phyloP scores from a whole-genome alignment of 1,140 invertebrate genomes.

The Marisa cornuarietis region DNA sequence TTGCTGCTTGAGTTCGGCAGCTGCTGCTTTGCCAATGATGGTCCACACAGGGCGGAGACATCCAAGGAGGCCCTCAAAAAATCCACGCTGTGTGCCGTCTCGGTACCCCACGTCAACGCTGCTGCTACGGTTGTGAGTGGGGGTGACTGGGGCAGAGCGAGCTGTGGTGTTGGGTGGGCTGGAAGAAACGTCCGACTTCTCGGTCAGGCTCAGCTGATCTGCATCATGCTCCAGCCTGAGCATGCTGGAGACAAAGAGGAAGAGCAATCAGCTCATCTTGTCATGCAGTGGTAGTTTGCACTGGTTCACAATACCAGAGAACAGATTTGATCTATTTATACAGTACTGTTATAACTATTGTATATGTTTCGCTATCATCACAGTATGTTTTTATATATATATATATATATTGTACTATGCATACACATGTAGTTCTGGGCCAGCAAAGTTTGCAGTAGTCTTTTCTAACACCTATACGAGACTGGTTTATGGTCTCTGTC shows the following conservation, averaged over 20 bases:
- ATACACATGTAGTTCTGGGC: too few species aligned
- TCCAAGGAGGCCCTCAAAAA: slow-evolving; percentile 84
- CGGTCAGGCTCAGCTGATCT: slow-evolving; percentile 53
- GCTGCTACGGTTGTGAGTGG: slow-evolving; percentile 44
- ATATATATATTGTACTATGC: too few species aligned
- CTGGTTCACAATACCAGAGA: too few species aligned
- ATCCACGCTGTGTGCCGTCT: slow-evolving; percentile 67
- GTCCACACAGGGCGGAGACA: slow-evolving; percentile 87
- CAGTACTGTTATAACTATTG: too few species aligned
- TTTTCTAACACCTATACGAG: too few species aligned
- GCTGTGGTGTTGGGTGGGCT: slow-evolving; percentile 48
- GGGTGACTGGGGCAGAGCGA: slow-evolving; percentile 56
- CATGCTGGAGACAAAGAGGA: slow-evolving; percentile 50
- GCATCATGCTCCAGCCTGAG: slow-evolving; percentile 60
- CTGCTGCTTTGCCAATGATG: slow-evolving; percentile 82
- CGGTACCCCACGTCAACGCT: slow-evolving; percentile 53
- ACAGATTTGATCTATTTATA: too few species aligned
- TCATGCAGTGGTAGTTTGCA: too few species aligned
- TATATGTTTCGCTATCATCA: too few species aligned
- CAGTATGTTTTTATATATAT: too few species aligned
- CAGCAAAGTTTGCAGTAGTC: too few species aligned
- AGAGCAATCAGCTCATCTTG: too few species aligned
- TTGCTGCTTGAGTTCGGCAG: slow-evolving; percentile 74
- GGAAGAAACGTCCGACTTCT: slow-evolving; percentile 46
- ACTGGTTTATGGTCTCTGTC: too few species aligned